Base-by-base conservation (phyloP, 1,140 invertebrate genomes). In the Diorhabda sublineata region DNA sequence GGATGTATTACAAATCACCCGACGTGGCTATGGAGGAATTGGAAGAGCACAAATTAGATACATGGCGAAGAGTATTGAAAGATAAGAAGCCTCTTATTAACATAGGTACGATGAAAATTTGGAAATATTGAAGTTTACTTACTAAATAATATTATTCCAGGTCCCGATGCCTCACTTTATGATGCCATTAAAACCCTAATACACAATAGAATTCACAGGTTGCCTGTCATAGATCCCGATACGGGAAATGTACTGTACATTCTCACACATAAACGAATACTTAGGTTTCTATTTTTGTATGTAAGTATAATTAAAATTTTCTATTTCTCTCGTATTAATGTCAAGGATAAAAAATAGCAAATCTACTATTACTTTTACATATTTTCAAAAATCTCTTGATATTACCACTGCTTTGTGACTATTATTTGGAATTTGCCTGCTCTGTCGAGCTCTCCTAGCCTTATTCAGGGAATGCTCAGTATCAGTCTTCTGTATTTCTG, bases 201-300 rank as follows among this genome's bases (percentile, higher is more conserved):
- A 73, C 90, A 91, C 75, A 96, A 96, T 83, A 89, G 92, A 82
- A 98, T 99, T 76, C 98, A 99, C 87, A 88, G 98, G 78, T 87
- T 98, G 77, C 97, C 98, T 76, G 96, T 99, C 69, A 95, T 99
- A 78, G 97, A 99, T 84, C 90, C 91, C 9, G 86, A 90, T 59
- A 97, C 96, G 11, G 96, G 96, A 80, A 98, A 99, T 83, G 97
- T 99, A 72, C 88, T 98, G 65, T 99, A 99, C 82, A 98, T 99
- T 81, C 88, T 99, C 71, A 99, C 98, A 61, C 98, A 99, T 83
- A 99, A 99, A 84, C 88, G 98, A 78, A 98, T 99, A 83, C 88
- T 99, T 67, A 91, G 96, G 81, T 99, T 99, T 84, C 89, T 99
- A 62, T 98, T 98, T 84, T 88, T 99, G 82, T 99, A 98, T 87